Conservation (phyloP, 2,888 invertebrate genomes). For the Scelioninae gen. 1 region DNA sequence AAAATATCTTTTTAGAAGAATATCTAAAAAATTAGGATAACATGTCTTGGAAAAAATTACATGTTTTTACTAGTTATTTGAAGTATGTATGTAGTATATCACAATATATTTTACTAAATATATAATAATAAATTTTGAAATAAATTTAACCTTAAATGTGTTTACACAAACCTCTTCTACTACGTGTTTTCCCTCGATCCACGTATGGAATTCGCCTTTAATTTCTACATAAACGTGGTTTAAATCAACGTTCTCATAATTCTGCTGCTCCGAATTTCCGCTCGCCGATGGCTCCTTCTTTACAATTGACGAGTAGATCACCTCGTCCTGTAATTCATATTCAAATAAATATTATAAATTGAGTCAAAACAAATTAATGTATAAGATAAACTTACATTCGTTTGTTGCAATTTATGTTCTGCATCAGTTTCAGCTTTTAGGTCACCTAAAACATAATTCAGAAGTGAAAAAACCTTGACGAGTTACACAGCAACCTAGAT, state of each 20-base stretch:
- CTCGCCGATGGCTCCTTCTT: constrained; percentile 76
- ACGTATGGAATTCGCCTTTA: constrained; percentile 87
- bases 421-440: background rate
- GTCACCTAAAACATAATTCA: constrained; percentile 14
- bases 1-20: no score
- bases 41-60: no score
- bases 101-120: no score
- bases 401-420: constrained; percentile 4
- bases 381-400: constrained; percentile 7
- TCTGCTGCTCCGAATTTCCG: constrained; percentile 28
- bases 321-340: constrained; percentile 59
- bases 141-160: no score
- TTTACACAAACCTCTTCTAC: constrained; percentile 37
- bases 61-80: no score
- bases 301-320: constrained; percentile 70
- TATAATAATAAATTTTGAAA: no score
- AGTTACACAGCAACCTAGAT: background rate
- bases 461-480: background rate
- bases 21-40: no score
- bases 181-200: constrained; percentile 90
- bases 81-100: no score
- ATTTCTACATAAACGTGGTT: constrained; percentile 92
- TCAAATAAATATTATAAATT: background rate
- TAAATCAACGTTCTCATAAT: constrained; percentile 87
- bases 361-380: background rate